These are phyloP conservation scores for Myripristis jacobus DNA, from an alignment of 2,797 vertebrate species.

Conservation along the genomic window DNA sequence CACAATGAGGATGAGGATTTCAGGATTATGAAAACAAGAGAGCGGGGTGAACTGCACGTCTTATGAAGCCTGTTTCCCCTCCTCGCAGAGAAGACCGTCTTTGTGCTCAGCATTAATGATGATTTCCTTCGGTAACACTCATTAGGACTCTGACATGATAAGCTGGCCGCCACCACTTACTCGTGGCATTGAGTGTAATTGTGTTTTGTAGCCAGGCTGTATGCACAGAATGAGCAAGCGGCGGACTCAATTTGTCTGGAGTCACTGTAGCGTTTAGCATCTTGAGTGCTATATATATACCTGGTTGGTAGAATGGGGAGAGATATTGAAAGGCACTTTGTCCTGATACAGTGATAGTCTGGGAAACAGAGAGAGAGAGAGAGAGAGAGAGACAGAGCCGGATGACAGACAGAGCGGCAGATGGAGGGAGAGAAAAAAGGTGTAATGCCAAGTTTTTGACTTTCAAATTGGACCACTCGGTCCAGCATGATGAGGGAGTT, in stretches of 20 bases:
- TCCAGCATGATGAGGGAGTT: constrained; percentile 43
- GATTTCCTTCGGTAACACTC: constrained; percentile 71
- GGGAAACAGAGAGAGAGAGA: constrained; percentile 7
- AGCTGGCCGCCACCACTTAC: constrained; percentile 73
- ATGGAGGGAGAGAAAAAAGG: constrained; percentile 43
- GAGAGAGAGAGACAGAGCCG: constrained; percentile 1
- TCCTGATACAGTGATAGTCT: neutral
- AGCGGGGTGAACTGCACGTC: neutral
- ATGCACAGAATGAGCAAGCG: constrained; percentile 63
- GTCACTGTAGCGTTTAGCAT: constrained; percentile 45
- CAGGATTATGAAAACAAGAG: neutral
- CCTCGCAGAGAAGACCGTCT: constrained; percentile 43
- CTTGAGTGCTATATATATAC: neutral
- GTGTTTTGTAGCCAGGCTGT: constrained; percentile 68
- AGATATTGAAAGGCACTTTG: neutral
- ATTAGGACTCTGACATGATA: constrained; percentile 78
- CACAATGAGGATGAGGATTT: constrained; percentile 6
- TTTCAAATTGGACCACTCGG: constrained; percentile 55
- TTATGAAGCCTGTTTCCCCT: constrained; percentile 1
- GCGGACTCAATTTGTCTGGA: constrained; percentile 63
- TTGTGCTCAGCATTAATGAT: constrained; percentile 69
- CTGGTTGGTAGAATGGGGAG: neutral
- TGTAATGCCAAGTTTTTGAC: constrained; percentile 58
- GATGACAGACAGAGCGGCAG: constrained; percentile 50
- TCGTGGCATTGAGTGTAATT: constrained; percentile 74